Percentiles rank a stretch among this genome's conserved stretches.
Evolutionary conservation across 2,888 invertebrate species (phyloP).

Genomic region (Drosophila affinis): DNA sequence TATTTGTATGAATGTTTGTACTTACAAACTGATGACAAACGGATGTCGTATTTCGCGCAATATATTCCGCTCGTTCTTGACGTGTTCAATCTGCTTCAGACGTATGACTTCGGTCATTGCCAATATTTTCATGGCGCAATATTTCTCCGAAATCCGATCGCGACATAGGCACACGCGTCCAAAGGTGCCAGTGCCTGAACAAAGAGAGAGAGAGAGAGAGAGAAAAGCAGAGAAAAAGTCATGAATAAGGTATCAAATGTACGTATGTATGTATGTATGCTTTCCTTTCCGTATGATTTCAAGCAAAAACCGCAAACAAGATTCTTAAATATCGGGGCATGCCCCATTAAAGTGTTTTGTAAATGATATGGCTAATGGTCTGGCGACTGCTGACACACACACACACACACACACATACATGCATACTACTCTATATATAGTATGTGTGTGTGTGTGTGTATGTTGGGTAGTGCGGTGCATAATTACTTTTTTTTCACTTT

Average conservation of each 20-base stretch:
- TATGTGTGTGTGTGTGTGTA: neutral
- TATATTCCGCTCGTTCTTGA: conserved; percentile 98
- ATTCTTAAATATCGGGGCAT: conserved; percentile 46
- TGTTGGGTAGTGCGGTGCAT: conserved; percentile 38
- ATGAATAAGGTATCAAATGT: conserved; percentile 24
- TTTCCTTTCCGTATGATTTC: conserved; percentile 8
- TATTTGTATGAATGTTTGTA: conserved; percentile 41
- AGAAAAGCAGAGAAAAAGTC: neutral
- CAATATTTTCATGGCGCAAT: conserved; percentile 96
- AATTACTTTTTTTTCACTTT: conserved; percentile 60
- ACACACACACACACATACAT: too few species aligned
- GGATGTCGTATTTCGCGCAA: conserved; percentile 96
- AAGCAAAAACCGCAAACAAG: conserved; percentile 37
- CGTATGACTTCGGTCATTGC: conserved; percentile 96
- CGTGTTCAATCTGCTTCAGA: conserved; percentile 98
- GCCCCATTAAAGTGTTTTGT: conserved; percentile 51
- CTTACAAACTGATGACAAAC: conserved; percentile 97
- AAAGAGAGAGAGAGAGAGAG: conserved; percentile 60
- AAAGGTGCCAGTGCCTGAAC: conserved; percentile 96
- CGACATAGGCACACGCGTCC: conserved; percentile 96
- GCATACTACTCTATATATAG: conserved; percentile 5
- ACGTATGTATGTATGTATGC: neutral
- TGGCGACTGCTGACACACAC: neutral
- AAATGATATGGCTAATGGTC: conserved; percentile 43
- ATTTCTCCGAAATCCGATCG: conserved; percentile 91